Evolutionary conservation across 2,113 vertebrate genomes (phyloP).

Genomic region (Thamnaconus septentrionalis): DNA sequence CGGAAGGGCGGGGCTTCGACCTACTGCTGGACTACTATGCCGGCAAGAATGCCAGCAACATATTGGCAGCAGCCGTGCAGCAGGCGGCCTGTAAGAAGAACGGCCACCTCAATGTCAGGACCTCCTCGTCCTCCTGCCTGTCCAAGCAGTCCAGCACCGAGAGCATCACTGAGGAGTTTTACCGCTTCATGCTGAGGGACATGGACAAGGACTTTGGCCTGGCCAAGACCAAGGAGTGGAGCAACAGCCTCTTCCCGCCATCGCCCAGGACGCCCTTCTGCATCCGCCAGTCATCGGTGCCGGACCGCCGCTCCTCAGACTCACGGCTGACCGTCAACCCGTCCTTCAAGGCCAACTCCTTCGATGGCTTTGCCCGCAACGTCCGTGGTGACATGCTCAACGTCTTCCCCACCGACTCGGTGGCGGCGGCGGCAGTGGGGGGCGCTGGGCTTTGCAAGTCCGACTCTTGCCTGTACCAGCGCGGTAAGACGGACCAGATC

Average conservation of each 20-base stretch:
- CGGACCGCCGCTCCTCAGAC: slow-evolving; percentile 83
- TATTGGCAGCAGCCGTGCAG: slow-evolving; percentile 88
- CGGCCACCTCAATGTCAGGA: slow-evolving; percentile 84
- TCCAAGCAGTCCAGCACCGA: slow-evolving; percentile 98
- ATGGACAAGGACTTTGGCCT: slow-evolving; percentile 83
- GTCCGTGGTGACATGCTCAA: slow-evolving; percentile 81
- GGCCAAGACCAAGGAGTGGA: slow-evolving; percentile 86
- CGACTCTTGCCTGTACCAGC: slow-evolving; percentile 91
- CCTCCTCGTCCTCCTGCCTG: slow-evolving; percentile 78
- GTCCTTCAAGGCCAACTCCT: slow-evolving; percentile 93
- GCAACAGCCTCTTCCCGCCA: slow-evolving; percentile 81
- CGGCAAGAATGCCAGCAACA: slow-evolving; percentile 91
- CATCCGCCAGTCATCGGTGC: slow-evolving; percentile 89
- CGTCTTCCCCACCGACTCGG: slow-evolving; percentile 74
- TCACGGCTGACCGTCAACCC: slow-evolving; percentile 85
- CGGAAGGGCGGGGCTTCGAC: slow-evolving; percentile 91
- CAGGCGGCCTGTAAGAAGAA: slow-evolving; percentile 86
- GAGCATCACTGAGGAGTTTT: slow-evolving; percentile 97
- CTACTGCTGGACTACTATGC: slow-evolving; percentile 95
- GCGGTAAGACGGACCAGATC: slow-evolving; percentile 85
- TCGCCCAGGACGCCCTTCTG: slow-evolving; percentile 82
- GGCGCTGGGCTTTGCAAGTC: slow-evolving; percentile 86
- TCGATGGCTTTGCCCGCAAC: slow-evolving; percentile 88
- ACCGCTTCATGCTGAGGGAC: slow-evolving; percentile 92
- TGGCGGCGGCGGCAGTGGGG: slow-evolving; percentile 64